Percentiles rank a stretch among this genome's conserved stretches.
Evolutionary conservation across 2,888 invertebrate genomes (phyloP).

Genomic region (Synergus laeviventris): DNA sequence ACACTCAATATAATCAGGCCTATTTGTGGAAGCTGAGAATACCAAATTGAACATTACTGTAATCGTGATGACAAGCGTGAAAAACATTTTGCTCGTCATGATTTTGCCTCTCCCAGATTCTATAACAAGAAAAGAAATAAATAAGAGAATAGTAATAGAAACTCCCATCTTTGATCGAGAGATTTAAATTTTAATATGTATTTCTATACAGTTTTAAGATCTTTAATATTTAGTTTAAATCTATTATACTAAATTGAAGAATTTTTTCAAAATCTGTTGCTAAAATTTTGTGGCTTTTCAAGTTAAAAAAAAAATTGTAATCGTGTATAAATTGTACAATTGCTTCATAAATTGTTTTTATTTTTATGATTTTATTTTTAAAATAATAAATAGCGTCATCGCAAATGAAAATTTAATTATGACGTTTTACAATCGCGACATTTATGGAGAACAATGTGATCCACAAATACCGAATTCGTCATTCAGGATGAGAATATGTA

Average conservation of each 20-base stretch:
- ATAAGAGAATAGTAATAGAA: background rate
- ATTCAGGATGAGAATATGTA: background rate
- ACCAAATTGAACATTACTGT: constrained; percentile 10
- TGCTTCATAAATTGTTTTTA: too few relatives aligned
- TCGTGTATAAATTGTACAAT: too few relatives aligned
- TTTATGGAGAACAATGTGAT: constrained; percentile 35
- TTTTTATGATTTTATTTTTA: constrained; percentile 18
- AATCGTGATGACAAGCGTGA: constrained; percentile 28
- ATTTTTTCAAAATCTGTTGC: background rate
- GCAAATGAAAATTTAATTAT: constrained; percentile 14
- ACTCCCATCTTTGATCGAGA: background rate
- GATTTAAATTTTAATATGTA: background rate
- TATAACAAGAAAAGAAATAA: constrained; percentile 23
- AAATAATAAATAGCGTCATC: background rate
- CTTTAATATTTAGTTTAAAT: too few relatives aligned
- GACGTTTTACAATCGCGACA: constrained; percentile 22
- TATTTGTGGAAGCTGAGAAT: constrained; percentile 37
- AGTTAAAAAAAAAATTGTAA: background rate
- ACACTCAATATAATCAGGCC: constrained; percentile 56
- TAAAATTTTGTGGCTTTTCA: background rate
- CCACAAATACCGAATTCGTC: constrained; percentile 32
- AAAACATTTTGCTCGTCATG: constrained; percentile 34
- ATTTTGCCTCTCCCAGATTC: constrained; percentile 31
- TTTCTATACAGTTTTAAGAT: too few relatives aligned
- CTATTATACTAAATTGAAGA: background rate